A percentile compares a stretch with the other conserved stretches of the same genome.
Evolutionary conservation across 2,797 vertebrate genomes (phyloP).

Genomic region (Sebastes ruberrimus): DNA sequence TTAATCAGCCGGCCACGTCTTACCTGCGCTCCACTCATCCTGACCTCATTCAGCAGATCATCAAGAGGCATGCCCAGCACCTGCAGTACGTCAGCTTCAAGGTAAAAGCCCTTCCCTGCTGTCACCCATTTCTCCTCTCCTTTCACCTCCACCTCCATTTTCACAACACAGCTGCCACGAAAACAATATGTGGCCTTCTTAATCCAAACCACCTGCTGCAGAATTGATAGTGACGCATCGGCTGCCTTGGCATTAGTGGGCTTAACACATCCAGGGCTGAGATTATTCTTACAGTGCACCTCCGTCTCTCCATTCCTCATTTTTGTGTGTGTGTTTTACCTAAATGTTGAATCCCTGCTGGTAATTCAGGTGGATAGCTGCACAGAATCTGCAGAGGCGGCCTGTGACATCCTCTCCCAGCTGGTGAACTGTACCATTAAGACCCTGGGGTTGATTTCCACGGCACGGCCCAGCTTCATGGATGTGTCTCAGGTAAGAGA

Average conservation of each 20-base stretch:
- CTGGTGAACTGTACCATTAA: conserved; percentile 92
- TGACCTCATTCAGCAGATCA: conserved; percentile 93
- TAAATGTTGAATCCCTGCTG: conserved; percentile 44
- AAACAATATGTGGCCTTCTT: conserved; percentile 32
- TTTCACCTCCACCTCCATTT: conserved; percentile 25
- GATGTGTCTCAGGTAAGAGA: conserved; percentile 87
- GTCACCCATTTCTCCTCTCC: background rate
- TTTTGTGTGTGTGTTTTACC: background rate
- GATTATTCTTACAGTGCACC: conserved; percentile 23
- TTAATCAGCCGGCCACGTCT: conserved; percentile 89
- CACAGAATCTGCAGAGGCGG: conserved; percentile 90
- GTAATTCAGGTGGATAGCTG: conserved; percentile 88
- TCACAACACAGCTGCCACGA: conserved; percentile 25
- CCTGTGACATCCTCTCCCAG: conserved; percentile 91
- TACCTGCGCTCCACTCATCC: conserved; percentile 92
- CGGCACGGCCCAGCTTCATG: conserved; percentile 91
- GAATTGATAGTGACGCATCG: conserved; percentile 28
- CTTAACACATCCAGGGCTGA: conserved; percentile 27
- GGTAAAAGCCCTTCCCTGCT: conserved; percentile 70
- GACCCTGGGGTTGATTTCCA: conserved; percentile 91
- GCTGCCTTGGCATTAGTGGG: conserved; percentile 1
- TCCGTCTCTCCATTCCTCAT: conserved; percentile 5
- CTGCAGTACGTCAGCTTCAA: conserved; percentile 94
- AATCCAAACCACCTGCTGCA: conserved; percentile 53
- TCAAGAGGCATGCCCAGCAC: conserved; percentile 90